phyloP scores from a whole-genome alignment of 2,113 vertebrate genomes.

The Phaethon lepturus region DNA sequence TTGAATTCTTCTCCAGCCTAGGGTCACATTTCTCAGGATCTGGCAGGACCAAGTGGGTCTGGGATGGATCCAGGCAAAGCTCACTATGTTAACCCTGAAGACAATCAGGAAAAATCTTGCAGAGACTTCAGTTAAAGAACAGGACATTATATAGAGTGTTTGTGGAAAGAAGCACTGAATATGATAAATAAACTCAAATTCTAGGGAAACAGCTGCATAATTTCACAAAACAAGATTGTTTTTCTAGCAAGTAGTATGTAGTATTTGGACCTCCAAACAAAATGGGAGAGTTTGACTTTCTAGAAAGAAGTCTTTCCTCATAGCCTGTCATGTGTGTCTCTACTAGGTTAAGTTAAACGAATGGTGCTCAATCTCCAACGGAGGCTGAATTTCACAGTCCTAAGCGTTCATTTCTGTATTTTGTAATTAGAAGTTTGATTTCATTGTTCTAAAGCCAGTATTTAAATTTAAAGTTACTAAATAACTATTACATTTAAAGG shows the following conservation, averaged over 20 bases:
- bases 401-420: neutral
- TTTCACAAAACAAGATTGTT: neutral
- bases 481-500: neutral
- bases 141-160: neutral
- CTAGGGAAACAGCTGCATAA: neutral
- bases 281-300: neutral
- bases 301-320: neutral
- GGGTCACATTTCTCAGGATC: neutral
- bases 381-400: neutral
- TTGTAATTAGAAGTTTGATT: neutral
- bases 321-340: accelerated
- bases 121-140: neutral
- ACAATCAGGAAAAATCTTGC: neutral
- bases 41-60: neutral
- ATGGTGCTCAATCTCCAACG: neutral
- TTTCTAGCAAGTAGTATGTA: neutral
- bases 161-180: neutral
- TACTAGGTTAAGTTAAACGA: neutral
- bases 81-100: neutral
- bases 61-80: neutral
- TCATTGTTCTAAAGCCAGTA: neutral
- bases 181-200: neutral
- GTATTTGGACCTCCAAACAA: neutral
- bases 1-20: neutral
- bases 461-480: neutral